A percentile compares a stretch with the other conserved stretches of the same genome.
phyloP scores from a whole-genome alignment of 1,140 invertebrate genomes.

The Drosophila ercepeae region DNA sequence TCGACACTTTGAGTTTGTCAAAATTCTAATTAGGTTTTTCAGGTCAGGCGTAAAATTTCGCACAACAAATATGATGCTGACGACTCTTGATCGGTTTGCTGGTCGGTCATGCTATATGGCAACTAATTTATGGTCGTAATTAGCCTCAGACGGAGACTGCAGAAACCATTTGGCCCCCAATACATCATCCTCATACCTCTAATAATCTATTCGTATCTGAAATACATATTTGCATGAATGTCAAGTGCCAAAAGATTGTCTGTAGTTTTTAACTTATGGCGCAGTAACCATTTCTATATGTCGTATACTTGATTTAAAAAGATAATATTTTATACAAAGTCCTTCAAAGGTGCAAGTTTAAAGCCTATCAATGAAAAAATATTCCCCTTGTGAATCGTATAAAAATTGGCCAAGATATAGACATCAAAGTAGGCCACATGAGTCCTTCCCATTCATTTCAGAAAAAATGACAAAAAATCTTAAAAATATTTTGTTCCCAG shows the following conservation, averaged over 20 bases:
- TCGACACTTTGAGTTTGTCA: constrained; percentile 30
- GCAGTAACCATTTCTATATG: constrained; percentile 32
- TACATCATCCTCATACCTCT: constrained; percentile 48
- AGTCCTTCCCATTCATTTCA: too few species aligned
- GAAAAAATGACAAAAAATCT: too few species aligned
- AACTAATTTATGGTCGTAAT: constrained; percentile 76
- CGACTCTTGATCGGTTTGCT: constrained; percentile 35
- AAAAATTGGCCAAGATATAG: background rate
- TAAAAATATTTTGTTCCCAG: too few species aligned
- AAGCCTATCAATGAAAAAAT: too few species aligned
- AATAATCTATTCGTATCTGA: constrained; percentile 7
- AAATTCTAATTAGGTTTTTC: constrained; percentile 45
- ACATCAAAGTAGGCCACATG: too few species aligned
- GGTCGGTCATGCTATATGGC: constrained; percentile 56
- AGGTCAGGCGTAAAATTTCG: constrained; percentile 59
- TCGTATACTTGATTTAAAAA: constrained; percentile 4
- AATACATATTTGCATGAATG: constrained; percentile 2
- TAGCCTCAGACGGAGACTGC: constrained; percentile 46
- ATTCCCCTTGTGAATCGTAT: too few species aligned
- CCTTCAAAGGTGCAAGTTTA: too few species aligned
- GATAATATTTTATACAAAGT: constrained; percentile 2
- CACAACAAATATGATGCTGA: constrained; percentile 21
- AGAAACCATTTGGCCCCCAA: constrained; percentile 44
- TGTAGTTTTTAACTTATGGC: constrained; percentile 22
- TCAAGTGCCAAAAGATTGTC: constrained; percentile 17